Conservation (phyloP, 2,888 invertebrate species). For the Exephanes ischioxanthus region DNA sequence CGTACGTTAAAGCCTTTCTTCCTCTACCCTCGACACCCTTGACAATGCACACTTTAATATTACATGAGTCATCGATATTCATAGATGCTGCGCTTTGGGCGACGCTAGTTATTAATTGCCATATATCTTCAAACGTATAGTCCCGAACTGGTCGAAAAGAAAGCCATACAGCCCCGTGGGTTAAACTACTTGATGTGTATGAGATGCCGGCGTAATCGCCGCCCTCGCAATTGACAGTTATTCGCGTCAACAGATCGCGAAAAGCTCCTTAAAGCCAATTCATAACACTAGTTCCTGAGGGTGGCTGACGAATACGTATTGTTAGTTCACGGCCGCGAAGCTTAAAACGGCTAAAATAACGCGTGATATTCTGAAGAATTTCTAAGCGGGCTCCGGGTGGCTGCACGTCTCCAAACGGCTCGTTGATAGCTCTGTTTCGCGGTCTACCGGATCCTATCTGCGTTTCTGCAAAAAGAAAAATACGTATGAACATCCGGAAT, state of each 20-base stretch:
- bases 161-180: neutral
- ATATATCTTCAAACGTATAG: slow-evolving; percentile 14
- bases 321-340: neutral
- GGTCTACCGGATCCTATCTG: neutral
- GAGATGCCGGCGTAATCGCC: neutral
- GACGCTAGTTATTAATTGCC: neutral
- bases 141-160: slow-evolving; percentile 2
- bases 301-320: neutral
- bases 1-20: neutral
- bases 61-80: neutral
- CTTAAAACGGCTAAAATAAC: neutral
- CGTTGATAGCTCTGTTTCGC: no score
- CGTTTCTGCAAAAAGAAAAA: neutral
- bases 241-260: neutral
- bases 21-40: neutral
- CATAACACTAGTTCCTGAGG: neutral
- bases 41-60: neutral
- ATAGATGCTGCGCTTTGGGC: neutral
- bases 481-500: neutral
- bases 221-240: neutral
- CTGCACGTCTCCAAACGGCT: neutral
- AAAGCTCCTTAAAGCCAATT: neutral
- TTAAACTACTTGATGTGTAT: neutral
- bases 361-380: neutral
- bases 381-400: neutral